Evolutionary conservation across 1,140 invertebrate species (phyloP), one percentile per base, ranked within the genome.

Genomic region (Procambarus clarkii): DNA sequence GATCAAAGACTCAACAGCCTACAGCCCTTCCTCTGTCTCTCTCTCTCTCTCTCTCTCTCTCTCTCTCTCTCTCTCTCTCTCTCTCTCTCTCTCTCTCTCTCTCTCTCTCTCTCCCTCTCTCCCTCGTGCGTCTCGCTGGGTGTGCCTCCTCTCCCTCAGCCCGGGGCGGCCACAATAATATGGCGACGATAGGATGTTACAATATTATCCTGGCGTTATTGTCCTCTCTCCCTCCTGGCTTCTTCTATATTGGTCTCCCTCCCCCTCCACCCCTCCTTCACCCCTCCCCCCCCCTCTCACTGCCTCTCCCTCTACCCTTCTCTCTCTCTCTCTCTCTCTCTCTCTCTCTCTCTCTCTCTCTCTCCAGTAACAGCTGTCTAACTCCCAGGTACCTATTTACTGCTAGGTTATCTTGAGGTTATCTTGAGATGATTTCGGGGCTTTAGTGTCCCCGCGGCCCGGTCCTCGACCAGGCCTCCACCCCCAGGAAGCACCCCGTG

Each of bases 131-230:
- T n/a, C n/a, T n/a, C n/a, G n/a, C n/a, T n/a, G n/a, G n/a, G n/a
- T n/a, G n/a, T n/a, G n/a, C n/a, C 13, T 15, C 15, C 50, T 44
- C 21, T n/a, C 45, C 15, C 44, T n/a, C 45, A 44, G n/a, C 77
- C 44, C 45, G 2, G n/a, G 21, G 11, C 46, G 48, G 34, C 79
- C 79, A 54, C 79, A 50, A 81, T 79, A 45, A 81, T 81, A 81
- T 11, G 79, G 79, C 48, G 48, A 81, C 48, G 46, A 81, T 81
- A 45, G 79, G 48, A 81, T 81, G 79, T 81, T 54, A 81, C 79
- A 81, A 79, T 79, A 79, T 81, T 24, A 81, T 58, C 48, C 48
- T 24, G 24, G 4, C 50, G 21, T 81, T 81, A 81, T 81, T 81
- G 77, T 48, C 45, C 11, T 15, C 9, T 44, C n/a, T 18, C 3